A percentile compares a stretch with the other conserved stretches of the same genome.
Conservation (phyloP, 2,888 invertebrate species). For the Hydroisotoma schaefferi region DNA sequence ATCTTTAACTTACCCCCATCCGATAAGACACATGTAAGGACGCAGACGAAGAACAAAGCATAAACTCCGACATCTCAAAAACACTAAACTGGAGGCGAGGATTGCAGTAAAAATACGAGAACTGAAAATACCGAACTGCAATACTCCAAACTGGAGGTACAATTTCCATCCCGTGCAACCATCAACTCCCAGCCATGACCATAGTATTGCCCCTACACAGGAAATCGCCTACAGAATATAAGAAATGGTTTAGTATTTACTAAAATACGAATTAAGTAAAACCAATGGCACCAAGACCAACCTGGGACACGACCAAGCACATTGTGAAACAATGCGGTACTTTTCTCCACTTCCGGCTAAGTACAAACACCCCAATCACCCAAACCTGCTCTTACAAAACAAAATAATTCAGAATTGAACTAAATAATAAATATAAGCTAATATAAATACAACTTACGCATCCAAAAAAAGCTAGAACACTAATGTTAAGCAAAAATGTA, state of each 20-base stretch:
- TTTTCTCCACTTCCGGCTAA: conserved; percentile 70
- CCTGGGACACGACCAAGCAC: conserved; percentile 76
- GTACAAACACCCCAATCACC: conserved; percentile 68
- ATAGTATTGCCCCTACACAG: conserved; percentile 71
- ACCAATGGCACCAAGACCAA: conserved; percentile 51
- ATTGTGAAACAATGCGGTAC: conserved; percentile 79
- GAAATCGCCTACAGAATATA: conserved; percentile 58
- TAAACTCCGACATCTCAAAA: conserved; percentile 76
- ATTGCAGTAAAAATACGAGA: conserved; percentile 81
- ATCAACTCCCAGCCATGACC: conserved; percentile 58
- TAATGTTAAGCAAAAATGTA: conserved; percentile 76
- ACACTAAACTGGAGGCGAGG: conserved; percentile 73
- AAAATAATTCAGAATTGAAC: background rate
- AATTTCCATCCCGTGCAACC: conserved; percentile 61
- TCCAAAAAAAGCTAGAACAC: conserved; percentile 72
- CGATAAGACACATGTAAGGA: conserved; percentile 62
- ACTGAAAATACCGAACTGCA: conserved; percentile 69
- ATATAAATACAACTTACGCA: conserved; percentile 58
- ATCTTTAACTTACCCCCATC: conserved; percentile 62
- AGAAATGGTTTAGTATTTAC: background rate
- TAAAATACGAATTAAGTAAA: background rate
- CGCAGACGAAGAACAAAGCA: conserved; percentile 75
- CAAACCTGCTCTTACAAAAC: conserved; percentile 56
- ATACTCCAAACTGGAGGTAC: conserved; percentile 71
- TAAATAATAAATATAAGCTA: background rate